These are phyloP conservation scores for Gibbula magus DNA, from an alignment of 2,888 invertebrate genomes.

Conservation along the genomic window DNA sequence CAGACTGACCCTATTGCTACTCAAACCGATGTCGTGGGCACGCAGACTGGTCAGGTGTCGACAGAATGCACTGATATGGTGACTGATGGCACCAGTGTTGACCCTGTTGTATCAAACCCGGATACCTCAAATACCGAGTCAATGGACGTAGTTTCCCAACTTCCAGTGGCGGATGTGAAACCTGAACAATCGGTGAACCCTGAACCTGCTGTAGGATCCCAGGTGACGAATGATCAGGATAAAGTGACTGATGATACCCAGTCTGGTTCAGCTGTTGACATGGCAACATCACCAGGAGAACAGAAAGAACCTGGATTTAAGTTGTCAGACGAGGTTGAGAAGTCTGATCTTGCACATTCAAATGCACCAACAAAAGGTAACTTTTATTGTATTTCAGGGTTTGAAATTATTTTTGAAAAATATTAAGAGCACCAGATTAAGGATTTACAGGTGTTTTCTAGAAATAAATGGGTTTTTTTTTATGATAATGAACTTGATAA, in stretches of 20 bases:
- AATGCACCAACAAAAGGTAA: constrained; percentile 7
- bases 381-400: too few species aligned
- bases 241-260: neutral
- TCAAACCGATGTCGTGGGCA: neutral
- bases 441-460: too few species aligned
- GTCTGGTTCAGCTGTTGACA: neutral
- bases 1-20: neutral
- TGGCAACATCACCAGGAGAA: neutral
- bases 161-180: neutral
- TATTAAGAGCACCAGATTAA: too few species aligned
- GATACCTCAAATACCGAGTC: neutral
- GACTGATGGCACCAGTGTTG: too few species aligned
- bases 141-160: neutral
- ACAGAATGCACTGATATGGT: too few species aligned
- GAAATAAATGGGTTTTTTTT: too few species aligned
- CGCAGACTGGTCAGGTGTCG: too few species aligned
- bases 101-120: too few species aligned
- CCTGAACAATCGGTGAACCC: too few species aligned
- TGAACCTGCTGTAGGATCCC: neutral
- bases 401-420: too few species aligned
- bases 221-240: neutral
- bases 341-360: neutral
- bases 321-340: constrained; percentile 1
- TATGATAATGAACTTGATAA: too few species aligned
- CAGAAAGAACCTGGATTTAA: neutral